These are phyloP conservation scores for Spicauda simplicius DNA, from an alignment of 2,888 invertebrate genomes.

Conservation along the genomic window DNA sequence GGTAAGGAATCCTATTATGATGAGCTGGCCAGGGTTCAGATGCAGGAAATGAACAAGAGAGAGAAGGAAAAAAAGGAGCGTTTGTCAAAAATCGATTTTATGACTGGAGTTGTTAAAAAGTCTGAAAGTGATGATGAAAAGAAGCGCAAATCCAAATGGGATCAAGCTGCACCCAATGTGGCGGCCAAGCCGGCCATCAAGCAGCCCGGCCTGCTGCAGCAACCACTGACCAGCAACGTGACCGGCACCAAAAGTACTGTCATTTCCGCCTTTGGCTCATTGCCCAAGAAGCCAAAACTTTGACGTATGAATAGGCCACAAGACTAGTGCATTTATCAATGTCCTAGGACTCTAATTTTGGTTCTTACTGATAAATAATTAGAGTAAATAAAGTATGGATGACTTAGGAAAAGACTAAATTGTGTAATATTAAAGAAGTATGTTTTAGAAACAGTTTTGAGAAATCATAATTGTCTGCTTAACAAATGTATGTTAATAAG, in stretches of 20 bases:
- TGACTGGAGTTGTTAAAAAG: slow-evolving; percentile 89
- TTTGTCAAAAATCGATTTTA: slow-evolving; percentile 92
- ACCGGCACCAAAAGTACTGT: slow-evolving; percentile 96
- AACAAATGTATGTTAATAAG: too few species aligned
- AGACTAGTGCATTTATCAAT: not conserved
- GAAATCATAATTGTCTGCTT: too few species aligned
- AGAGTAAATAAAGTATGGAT: too few species aligned
- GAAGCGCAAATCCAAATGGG: slow-evolving; percentile 96
- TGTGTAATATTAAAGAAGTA: not conserved
- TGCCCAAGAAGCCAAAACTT: slow-evolving; percentile 89
- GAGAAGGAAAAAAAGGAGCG: slow-evolving; percentile 95
- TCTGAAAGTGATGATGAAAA: slow-evolving; percentile 90
- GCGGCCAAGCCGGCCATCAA: slow-evolving; percentile 85
- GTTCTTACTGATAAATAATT: too few species aligned
- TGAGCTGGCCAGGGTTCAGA: slow-evolving; percentile 95
- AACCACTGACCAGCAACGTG: slow-evolving; percentile 91
- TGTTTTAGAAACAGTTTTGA: too few species aligned
- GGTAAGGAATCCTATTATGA: slow-evolving; percentile 97
- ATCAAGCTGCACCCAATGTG: slow-evolving; percentile 90
- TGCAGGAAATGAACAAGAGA: slow-evolving; percentile 95
- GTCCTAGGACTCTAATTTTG: not conserved
- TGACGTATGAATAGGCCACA: slow-evolving; percentile 22
- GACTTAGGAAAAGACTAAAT: too few species aligned
- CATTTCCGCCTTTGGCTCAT: slow-evolving; percentile 96
- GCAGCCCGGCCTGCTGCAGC: slow-evolving; percentile 88